Conservation (phyloP, 2,113 vertebrate genomes). For the Polypterus bichir region DNA sequence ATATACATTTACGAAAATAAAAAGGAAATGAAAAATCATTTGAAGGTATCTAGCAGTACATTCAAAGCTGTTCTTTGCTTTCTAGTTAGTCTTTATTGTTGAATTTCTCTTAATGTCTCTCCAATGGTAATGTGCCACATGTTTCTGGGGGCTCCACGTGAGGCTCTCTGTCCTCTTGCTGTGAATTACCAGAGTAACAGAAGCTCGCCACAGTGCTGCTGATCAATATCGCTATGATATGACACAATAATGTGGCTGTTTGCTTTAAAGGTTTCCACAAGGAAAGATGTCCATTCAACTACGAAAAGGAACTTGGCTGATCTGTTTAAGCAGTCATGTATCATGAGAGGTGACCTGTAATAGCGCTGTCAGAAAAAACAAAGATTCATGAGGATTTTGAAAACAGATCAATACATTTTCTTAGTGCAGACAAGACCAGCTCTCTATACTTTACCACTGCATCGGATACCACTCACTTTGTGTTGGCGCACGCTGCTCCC, state of each 20-base stretch:
- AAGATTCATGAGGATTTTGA: constrained; percentile 5
- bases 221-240: constrained; percentile 41
- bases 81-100: too few species aligned
- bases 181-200: constrained; percentile 26
- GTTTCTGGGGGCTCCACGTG: too few species aligned
- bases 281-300: constrained; percentile 20
- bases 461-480: too few species aligned
- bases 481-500: too few species aligned
- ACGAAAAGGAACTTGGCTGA: constrained; percentile 21
- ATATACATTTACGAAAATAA: too few species aligned
- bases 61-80: too few species aligned
- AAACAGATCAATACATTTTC: not conserved
- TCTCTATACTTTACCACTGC: too few species aligned
- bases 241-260: constrained; percentile 44
- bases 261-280: constrained; percentile 36
- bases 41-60: too few species aligned
- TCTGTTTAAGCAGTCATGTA: constrained; percentile 1
- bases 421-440: not conserved
- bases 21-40: too few species aligned
- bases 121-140: too few species aligned
- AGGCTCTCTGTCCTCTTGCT: too few species aligned
- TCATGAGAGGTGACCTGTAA: constrained; percentile 4
- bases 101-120: too few species aligned
- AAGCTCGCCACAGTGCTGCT: constrained; percentile 43
- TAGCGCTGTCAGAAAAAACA: not conserved